Percentiles rank a stretch among this genome's conserved stretches.
These are phyloP conservation scores for Drosophila novamexicana DNA, from an alignment of 1,140 invertebrate species.

Conservation along the genomic window DNA sequence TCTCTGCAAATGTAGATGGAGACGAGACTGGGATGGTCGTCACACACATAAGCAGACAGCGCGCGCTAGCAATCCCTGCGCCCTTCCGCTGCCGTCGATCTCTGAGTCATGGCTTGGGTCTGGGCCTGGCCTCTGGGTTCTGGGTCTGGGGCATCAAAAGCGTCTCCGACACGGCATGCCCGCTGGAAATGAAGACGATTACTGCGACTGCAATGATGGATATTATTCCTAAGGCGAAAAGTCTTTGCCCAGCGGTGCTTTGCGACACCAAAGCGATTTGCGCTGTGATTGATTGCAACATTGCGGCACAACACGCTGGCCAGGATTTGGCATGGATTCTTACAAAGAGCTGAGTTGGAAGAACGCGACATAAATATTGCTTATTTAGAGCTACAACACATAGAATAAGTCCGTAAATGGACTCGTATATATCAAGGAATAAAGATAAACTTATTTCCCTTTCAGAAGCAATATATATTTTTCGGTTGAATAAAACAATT, in stretches of 20 bases:
- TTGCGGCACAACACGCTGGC: constrained; percentile 64
- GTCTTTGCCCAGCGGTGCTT: constrained; percentile 79
- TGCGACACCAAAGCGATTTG: constrained; percentile 81
- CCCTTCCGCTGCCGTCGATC: constrained; percentile 44
- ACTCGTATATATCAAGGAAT: too few species aligned
- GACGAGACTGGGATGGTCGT: constrained; percentile 53
- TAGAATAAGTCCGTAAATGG: not conserved
- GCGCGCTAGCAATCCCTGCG: constrained; percentile 1
- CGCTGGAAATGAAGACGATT: constrained; percentile 75
- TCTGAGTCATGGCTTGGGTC: constrained; percentile 66
- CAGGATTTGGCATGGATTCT: constrained; percentile 59
- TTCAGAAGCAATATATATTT: too few species aligned
- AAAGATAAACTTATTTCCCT: too few species aligned
- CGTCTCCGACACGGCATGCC: constrained; percentile 72
- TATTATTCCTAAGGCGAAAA: constrained; percentile 82
- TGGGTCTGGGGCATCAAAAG: constrained; percentile 65
- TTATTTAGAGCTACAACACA: constrained; percentile 8
- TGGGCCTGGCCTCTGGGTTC: constrained; percentile 25
- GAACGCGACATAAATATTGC: constrained; percentile 58
- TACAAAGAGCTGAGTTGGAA: not conserved
- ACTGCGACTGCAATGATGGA: constrained; percentile 75
- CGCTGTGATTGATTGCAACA: constrained; percentile 76
- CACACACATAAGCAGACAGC: constrained; percentile 43
- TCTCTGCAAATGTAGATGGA: constrained; percentile 17
- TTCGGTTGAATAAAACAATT: too few species aligned